A percentile compares a stretch with the other conserved stretches of the same genome.
phyloP scores from a whole-genome alignment of 2,888 invertebrate species.

The Amblyjoppa proteus region DNA sequence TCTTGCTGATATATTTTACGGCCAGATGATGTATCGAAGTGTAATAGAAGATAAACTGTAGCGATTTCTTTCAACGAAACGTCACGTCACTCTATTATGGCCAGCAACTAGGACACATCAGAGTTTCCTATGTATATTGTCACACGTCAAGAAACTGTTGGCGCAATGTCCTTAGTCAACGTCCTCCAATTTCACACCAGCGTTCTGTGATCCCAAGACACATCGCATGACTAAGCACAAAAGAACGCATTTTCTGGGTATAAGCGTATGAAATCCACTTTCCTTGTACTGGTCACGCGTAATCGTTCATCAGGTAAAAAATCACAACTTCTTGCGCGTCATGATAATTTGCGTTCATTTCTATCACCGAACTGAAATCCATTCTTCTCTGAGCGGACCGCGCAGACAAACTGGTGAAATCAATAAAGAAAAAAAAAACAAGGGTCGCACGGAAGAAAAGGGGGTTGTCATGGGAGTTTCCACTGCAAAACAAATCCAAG shows the following conservation, averaged over 20 bases:
- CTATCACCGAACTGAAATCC: too few relatives aligned
- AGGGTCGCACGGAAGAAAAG: too few relatives aligned
- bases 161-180: background rate
- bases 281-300: too few relatives aligned
- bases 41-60: background rate
- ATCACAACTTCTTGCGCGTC: background rate
- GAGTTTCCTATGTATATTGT: background rate
- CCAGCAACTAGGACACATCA: background rate
- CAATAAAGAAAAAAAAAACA: background rate
- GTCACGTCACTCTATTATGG: slow-evolving; percentile 7
- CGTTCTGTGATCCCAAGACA: background rate
- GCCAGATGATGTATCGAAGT: background rate
- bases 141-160: background rate
- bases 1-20: background rate
- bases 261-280: too few relatives aligned
- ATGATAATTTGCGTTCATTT: background rate
- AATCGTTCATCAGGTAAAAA: background rate
- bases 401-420: background rate
- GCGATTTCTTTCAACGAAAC: background rate
- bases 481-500: too few relatives aligned
- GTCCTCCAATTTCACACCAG: background rate
- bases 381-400: background rate
- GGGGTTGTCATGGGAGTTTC: too few relatives aligned
- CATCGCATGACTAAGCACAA: background rate
- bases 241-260: too few relatives aligned